Base-by-base conservation (phyloP, 2,113 vertebrate genomes). In the Eurystomus gularis region DNA sequence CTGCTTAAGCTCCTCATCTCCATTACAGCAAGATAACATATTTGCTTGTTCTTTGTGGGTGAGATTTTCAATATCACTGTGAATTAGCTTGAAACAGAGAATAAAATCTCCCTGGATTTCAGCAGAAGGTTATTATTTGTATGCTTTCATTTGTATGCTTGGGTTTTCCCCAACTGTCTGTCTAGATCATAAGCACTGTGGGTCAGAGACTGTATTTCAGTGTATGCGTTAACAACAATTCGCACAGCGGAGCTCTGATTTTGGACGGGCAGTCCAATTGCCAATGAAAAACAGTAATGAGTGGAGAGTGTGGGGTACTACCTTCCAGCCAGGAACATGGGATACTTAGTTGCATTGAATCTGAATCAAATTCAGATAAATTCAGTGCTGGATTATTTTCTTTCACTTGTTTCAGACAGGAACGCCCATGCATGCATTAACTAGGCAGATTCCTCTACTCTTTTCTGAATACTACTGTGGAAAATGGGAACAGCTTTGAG, bases 391-490 rank as follows among this genome's bases (percentile, higher is more conserved):
- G 29, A 75, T 88, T 91, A 31, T 82, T 97, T 92, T 44, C 17
- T 93, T 86, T 94, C n/a, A n/a, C 93, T 95, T 96, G 78, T 97
- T 97, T 97, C 95, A 96, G 92, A 69, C 33, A 94, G 66, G 80
- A 93, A 60, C 37, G 29, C 46, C 73, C 57, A 80, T 88, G 57
- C 82, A 77, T 85, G 42, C 31, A 78, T 5, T 35, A 31, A 83
- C 40, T 37, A 49, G 37, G 57, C 33, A 77, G 61, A 93, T 66
- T 90, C 48, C 54, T 95, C 72, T 82, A 58, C 73, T 95, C 48
- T 93, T 94, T 92, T 81, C 55, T 60, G 88, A 94, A 88, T 46
- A 87, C 91, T 73, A 94, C 49, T 66, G 76, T 80, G 40, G 78
- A 97, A 97, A 94, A 96, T 46, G 77, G 54, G 57, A 95, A 93